phyloP scores from a whole-genome alignment of 2,888 invertebrate genomes.

The Tenodera sinensis region DNA sequence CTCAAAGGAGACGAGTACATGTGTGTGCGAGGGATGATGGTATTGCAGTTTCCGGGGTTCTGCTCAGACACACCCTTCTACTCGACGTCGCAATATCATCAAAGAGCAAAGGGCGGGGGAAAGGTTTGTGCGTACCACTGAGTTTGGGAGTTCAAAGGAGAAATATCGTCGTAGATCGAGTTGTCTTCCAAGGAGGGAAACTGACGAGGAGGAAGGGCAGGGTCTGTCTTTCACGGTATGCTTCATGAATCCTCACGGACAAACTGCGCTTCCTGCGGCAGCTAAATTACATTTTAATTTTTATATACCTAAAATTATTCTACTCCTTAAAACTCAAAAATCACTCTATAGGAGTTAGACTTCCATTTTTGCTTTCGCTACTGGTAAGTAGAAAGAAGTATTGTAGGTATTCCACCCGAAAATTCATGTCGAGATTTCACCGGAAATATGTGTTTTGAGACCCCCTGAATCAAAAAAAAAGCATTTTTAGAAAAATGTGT shows the following conservation, averaged over 20 bases:
- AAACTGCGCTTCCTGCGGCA: background rate
- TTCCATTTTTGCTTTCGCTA: no score
- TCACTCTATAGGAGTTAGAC: no score
- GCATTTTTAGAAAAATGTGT: no score
- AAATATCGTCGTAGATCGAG: background rate
- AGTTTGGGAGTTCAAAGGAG: slow-evolving; percentile 1
- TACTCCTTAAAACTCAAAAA: no score
- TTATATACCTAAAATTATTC: background rate
- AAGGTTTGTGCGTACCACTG: background rate
- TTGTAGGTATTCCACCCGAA: no score
- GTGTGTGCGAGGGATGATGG: background rate
- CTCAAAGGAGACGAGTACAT: slow-evolving; percentile 8
- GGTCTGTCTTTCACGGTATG: background rate
- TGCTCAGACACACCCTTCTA: slow-evolving; percentile 2
- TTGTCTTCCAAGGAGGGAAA: background rate
- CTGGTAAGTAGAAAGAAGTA: no score
- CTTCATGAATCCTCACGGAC: background rate
- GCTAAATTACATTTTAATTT: background rate
- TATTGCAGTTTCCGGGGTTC: slow-evolving; percentile 14
- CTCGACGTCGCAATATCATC: background rate
- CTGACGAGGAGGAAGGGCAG: background rate
- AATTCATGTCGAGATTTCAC: no score
- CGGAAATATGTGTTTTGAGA: no score
- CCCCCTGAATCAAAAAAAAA: no score
- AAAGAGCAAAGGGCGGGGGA: slow-evolving; percentile 8